A percentile compares a stretch with the other conserved stretches of the same genome.
Evolutionary conservation across 2,797 vertebrate species (phyloP).

Genomic region (Sebastes cheni): DNA sequence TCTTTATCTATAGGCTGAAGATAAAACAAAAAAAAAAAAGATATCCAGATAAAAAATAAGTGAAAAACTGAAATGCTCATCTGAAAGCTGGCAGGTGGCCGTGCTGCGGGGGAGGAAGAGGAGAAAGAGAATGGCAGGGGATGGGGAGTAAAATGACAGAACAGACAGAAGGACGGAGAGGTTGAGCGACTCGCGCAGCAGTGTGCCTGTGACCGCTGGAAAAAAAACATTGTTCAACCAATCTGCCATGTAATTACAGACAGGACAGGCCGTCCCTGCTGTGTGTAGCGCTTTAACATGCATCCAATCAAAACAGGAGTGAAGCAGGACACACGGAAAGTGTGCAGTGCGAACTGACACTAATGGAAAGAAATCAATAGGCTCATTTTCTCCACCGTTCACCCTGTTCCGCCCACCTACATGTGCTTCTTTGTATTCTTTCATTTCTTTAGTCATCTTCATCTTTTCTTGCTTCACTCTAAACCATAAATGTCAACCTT

Average conservation of each 20-base stretch:
- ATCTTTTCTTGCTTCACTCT: neutral
- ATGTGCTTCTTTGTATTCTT: neutral
- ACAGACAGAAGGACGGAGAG: slow-evolving; percentile 13
- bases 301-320: slow-evolving; percentile 54
- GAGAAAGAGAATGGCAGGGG: slow-evolving; percentile 7
- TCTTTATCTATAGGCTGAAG: neutral
- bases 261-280: slow-evolving; percentile 21
- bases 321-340: slow-evolving; percentile 23
- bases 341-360: slow-evolving; percentile 37
- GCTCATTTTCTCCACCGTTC: slow-evolving; percentile 49
- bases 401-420: neutral
- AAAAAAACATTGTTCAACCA: slow-evolving; percentile 32
- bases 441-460: neutral
- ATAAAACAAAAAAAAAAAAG: slow-evolving; percentile 2
- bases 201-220: slow-evolving; percentile 10
- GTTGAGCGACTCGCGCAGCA: slow-evolving; percentile 2
- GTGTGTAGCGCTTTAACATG: slow-evolving; percentile 21
- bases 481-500: neutral
- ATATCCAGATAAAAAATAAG: slow-evolving; percentile 5
- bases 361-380: slow-evolving; percentile 71
- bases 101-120: neutral
- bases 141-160: slow-evolving; percentile 20
- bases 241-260: slow-evolving; percentile 62
- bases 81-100: slow-evolving; percentile 28
- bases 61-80: slow-evolving; percentile 4